Conservation (phyloP, 2,888 invertebrate genomes). For the Hypercompe scribonia region DNA sequence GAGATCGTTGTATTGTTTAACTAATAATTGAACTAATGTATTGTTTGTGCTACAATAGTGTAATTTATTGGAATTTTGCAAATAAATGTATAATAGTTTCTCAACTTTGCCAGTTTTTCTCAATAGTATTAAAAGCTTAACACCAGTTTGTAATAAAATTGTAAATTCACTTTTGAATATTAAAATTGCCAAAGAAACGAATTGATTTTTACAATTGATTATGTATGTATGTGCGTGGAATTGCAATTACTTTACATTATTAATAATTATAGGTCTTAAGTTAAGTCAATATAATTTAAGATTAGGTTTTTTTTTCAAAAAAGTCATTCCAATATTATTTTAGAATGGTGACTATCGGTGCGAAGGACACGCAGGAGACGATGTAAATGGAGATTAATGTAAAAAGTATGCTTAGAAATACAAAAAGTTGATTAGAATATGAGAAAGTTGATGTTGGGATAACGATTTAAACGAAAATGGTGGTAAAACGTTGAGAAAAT, state of each 20-base stretch:
- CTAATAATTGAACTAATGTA: conserved; percentile 32
- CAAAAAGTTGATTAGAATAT: conserved; percentile 81
- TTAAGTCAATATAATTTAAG: conserved; percentile 62
- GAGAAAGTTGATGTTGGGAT: conserved; percentile 81
- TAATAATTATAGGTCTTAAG: conserved; percentile 53
- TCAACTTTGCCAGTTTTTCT: conserved; percentile 78
- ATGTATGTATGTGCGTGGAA: conserved; percentile 67
- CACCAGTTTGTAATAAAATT: conserved; percentile 76
- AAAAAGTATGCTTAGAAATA: conserved; percentile 83
- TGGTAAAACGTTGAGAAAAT: conserved; percentile 82
- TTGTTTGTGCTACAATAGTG: conserved; percentile 46
- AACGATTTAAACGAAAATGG: conserved; percentile 74
- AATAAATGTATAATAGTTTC: conserved; percentile 73
- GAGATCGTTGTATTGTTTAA: conserved; percentile 5
- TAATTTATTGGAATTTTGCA: conserved; percentile 57
- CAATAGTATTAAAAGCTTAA: conserved; percentile 79
- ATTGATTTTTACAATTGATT: conserved; percentile 71
- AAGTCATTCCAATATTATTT: conserved; percentile 84
- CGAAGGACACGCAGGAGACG: conserved; percentile 74
- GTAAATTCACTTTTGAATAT: conserved; percentile 85
- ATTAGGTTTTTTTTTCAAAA: conserved; percentile 56
- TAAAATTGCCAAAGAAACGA: conserved; percentile 85
- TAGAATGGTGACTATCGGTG: conserved; percentile 77
- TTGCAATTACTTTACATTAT: conserved; percentile 65
- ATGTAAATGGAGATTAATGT: conserved; percentile 76